Percentiles rank a stretch among this genome's conserved stretches.
phyloP scores from a whole-genome alignment of 2,888 invertebrate genomes.

The Drosophila borborema region DNA sequence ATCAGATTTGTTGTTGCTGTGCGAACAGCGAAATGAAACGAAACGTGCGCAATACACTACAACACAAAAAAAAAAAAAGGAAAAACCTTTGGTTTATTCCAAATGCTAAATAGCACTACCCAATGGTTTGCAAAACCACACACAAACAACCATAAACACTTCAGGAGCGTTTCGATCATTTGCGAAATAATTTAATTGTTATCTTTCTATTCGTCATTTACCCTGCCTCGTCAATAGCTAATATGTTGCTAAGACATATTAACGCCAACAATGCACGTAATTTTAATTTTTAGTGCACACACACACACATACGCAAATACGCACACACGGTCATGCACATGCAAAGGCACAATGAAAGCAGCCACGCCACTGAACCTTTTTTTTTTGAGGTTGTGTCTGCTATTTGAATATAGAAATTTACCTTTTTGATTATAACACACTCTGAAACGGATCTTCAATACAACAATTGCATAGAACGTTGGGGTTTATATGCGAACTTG shows the following conservation, averaged over 20 bases:
- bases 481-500: constrained; percentile 16
- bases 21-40: constrained; percentile 38
- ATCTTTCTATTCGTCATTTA: constrained; percentile 1
- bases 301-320: constrained; percentile 26
- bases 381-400: constrained; percentile 69
- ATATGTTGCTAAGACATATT: constrained; percentile 14
- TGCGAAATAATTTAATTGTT: constrained; percentile 22
- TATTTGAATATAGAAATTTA: constrained; percentile 19
- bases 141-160: neutral
- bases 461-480: constrained; percentile 29
- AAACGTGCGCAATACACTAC: constrained; percentile 61
- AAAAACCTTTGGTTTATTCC: constrained; percentile 28
- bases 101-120: constrained; percentile 26
- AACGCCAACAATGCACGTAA: constrained; percentile 62
- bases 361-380: constrained; percentile 64
- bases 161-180: neutral
- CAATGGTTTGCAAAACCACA: constrained; percentile 17
- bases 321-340: constrained; percentile 18
- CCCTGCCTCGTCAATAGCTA: neutral
- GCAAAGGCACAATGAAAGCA: constrained; percentile 36
- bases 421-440: constrained; percentile 32
- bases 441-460: constrained; percentile 25
- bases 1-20: constrained; percentile 26
- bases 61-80: constrained; percentile 43
- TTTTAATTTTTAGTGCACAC: constrained; percentile 52